Evolutionary conservation across 2,888 invertebrate genomes (phyloP).

Genomic region (Tetramorium bicarinatum): DNA sequence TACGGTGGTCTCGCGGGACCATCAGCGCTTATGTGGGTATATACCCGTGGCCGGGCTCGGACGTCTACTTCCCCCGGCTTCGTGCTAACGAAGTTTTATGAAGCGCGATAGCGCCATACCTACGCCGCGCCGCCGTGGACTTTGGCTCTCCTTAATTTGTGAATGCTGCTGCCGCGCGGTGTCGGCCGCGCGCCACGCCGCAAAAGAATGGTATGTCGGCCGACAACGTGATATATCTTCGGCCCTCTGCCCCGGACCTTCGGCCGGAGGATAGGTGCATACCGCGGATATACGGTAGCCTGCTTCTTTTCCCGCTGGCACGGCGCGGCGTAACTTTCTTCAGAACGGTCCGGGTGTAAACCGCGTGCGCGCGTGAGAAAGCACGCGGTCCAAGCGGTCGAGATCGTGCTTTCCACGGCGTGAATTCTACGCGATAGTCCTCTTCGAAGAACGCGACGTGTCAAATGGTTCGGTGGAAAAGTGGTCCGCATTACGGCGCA

Average conservation of each 20-base stretch:
- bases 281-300: slow-evolving; percentile 71
- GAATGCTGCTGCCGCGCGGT: slow-evolving; percentile 79
- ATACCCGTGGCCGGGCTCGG: slow-evolving; percentile 39
- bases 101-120: slow-evolving; percentile 83
- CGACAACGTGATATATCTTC: slow-evolving; percentile 84
- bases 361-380: slow-evolving; percentile 69
- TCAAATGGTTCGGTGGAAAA: slow-evolving; percentile 2
- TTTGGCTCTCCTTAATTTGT: slow-evolving; percentile 85
- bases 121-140: slow-evolving; percentile 79
- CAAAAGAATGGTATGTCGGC: slow-evolving; percentile 84
- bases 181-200: slow-evolving; percentile 78
- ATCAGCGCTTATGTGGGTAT: slow-evolving; percentile 68
- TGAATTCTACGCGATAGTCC: background rate
- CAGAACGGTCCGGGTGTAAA: slow-evolving; percentile 29
- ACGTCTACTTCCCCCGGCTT: slow-evolving; percentile 70
- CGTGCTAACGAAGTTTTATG: slow-evolving; percentile 85
- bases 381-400: slow-evolving; percentile 22
- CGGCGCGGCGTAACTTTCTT: slow-evolving; percentile 50
- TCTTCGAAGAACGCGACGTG: background rate
- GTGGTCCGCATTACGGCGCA: background rate
- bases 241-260: slow-evolving; percentile 73
- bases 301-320: slow-evolving; percentile 39
- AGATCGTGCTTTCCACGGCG: background rate
- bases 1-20: slow-evolving; percentile 74
- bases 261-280: slow-evolving; percentile 29